Base-by-base conservation (phyloP, 2,888 invertebrate species). In the Drosophila stalkeri region DNA sequence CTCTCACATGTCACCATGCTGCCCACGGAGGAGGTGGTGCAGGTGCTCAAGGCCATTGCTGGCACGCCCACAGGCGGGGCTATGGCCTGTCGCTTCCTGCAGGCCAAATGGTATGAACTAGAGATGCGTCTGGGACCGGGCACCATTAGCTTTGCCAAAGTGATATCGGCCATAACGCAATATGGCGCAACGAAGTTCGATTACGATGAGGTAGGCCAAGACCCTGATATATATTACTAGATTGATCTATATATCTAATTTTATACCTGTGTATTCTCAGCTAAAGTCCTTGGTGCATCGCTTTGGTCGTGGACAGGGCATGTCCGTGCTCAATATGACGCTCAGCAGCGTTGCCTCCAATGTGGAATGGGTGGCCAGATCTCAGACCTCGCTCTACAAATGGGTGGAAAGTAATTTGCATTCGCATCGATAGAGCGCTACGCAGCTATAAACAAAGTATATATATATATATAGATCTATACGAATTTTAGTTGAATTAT, bases 151-250 rank as follows among this genome's bases (percentile, higher is more conserved):
- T 93, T 93, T 77, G 93, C 93, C 46, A 93, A 93, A 84, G 93
- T 93, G 66, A 93, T 93, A 90, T 93, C 93, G 69, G 92, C 93
- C 64, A 93, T 93, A 74, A 93, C 93, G 44, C 92, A 93, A 80
- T 93, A 93, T 80, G 93, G 93, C 61, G 93, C 93, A 54, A 93
- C 93, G 23, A 93, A 93, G 74, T 93, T 93, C 72, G 93, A 93
- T 77, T 93, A 93, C 76, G 93, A 93, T 86, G 93, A 93, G 91
- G 93, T 93, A 73, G 46, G 31, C 18, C 6, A 7, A n/a, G 6
- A 0, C 14, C 6, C 4, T 4, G 1, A 11, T n/a, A 49, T 31
- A 5, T 47, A 49, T 47, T 11, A 11, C 16, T 1, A 23, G 18
- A 18, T 14, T 27, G 6, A 49, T 23, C 11, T 8, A 31, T 54